Evolutionary conservation across 2,888 invertebrate species (phyloP).

Genomic region (Eutolmus rufibarbis): DNA sequence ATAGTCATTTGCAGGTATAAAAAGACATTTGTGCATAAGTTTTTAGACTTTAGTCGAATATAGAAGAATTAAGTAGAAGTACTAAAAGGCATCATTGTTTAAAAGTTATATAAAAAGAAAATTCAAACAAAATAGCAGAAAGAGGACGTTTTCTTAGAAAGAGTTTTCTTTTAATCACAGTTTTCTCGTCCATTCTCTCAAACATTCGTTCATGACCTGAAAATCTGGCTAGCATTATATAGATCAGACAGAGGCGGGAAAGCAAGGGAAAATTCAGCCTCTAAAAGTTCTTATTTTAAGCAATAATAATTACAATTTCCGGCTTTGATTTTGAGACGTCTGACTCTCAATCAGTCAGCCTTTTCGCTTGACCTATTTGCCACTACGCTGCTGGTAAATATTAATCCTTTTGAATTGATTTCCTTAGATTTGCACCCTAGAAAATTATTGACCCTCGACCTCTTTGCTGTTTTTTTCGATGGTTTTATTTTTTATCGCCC

Average conservation of each 20-base stretch:
- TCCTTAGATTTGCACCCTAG: not conserved
- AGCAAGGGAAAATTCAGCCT: not conserved
- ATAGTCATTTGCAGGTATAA: too few relatives aligned
- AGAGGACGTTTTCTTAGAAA: not conserved
- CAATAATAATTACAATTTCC: not conserved
- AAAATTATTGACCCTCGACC: not conserved
- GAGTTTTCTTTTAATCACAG: not conserved
- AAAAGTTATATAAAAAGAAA: not conserved
- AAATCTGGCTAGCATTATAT: not conserved
- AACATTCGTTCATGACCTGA: not conserved
- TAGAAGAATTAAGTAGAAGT: too few relatives aligned
- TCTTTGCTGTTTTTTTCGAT: not conserved
- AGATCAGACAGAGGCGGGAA: not conserved
- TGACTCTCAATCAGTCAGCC: not conserved
- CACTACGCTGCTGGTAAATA: not conserved
- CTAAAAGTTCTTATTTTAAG: not conserved
- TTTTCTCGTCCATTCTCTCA: not conserved
- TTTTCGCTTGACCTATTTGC: not conserved
- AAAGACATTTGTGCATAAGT: too few relatives aligned
- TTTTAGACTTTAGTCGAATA: too few relatives aligned
- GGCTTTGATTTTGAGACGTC: not conserved
- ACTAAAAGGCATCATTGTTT: not conserved
- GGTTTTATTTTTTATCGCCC: not conserved
- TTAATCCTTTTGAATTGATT: not conserved
- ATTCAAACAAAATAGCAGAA: not conserved